Evolutionary conservation across 2,113 vertebrate genomes (phyloP), one percentile per base, ranked within the genome.

Genomic region (Mionectes macconnelli): DNA sequence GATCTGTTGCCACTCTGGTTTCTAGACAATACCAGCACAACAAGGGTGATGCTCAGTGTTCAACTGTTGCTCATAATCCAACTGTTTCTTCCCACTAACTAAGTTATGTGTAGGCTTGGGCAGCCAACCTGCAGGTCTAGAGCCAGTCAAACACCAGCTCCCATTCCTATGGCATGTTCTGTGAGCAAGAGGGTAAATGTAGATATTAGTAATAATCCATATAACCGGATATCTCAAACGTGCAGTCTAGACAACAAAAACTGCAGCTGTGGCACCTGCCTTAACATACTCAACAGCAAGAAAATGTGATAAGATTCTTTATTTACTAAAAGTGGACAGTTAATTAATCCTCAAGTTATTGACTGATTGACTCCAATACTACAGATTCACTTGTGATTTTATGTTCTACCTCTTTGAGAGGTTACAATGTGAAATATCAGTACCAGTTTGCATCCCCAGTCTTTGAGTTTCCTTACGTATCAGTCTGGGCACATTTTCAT

Each of bases 1-100:
- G 89, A 87, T 94, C 63, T 21, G 70, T 82, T 84, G 77, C 52
- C 93, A 82, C 37, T 91, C 74, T 64, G 40, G 23, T 90, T 91
- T 89, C 89, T 72, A 84, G 86, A 89, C 66, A 90, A 68, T 39
- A 78, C n/a, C 39, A 78, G 37, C 44, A 40, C 31, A 84, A 78
- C 28, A 90, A 77, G 63, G 21, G 33, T 56, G 56, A 86, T 78
- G 69, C 8, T 90, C 39, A 59, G 21, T n/a, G 23, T 35, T 84
- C 50, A 92, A 30, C 27, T 63, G 35, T 77, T 86, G 52, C 80
- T 92, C 59, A 28, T 24, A 92, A 81, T 50, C 1, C 0, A 80
- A 44, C 4, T 9, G 10, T 75, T 84, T 91, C n/a, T 91, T 78
- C 20, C 25, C 47, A 55, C 19, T 69, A 27, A 10, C 60, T 73